These are phyloP conservation scores for Molossus alvarezi DNA, from an alignment of 2,797 vertebrate genomes.

Conservation along the genomic window DNA sequence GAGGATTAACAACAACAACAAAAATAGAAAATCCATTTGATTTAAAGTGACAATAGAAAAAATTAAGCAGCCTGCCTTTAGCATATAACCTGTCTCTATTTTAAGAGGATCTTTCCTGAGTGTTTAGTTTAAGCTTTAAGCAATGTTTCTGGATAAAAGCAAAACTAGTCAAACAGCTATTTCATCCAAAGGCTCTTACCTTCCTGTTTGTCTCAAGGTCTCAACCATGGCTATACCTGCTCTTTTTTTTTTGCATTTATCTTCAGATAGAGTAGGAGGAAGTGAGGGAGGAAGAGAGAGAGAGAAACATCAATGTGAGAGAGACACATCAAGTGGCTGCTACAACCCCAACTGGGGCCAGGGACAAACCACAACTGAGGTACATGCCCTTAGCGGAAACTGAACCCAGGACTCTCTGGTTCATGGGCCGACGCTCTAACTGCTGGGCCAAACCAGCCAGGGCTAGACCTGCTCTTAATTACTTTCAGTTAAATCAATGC, in stretches of 20 bases:
- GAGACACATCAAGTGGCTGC: too few species aligned
- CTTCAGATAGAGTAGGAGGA: too few species aligned
- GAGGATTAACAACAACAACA: too few species aligned
- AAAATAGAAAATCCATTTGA: constrained; percentile 46
- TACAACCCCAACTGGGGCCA: too few species aligned
- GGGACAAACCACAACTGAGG: too few species aligned
- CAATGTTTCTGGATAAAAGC: constrained; percentile 23
- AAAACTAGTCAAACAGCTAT: constrained; percentile 42
- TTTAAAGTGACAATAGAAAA: constrained; percentile 65
- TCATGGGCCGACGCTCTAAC: too few species aligned
- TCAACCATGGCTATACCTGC: not conserved
- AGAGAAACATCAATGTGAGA: too few species aligned
- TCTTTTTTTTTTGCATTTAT: not conserved
- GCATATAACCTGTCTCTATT: constrained; percentile 65
- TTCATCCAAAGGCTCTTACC: not conserved
- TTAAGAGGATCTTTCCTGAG: not conserved
- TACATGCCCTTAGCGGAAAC: too few species aligned
- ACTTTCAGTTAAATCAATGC: not conserved
- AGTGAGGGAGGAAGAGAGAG: too few species aligned
- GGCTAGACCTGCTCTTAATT: not conserved
- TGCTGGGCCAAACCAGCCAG: not conserved
- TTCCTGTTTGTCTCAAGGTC: constrained; percentile 12
- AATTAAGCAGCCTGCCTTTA: constrained; percentile 55
- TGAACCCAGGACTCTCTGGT: too few species aligned
- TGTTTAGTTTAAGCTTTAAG: constrained; percentile 48